Evolutionary conservation across 2,113 vertebrate genomes (phyloP), one percentile per base, ranked within the genome.

Genomic region (Mesocricetus auratus): DNA sequence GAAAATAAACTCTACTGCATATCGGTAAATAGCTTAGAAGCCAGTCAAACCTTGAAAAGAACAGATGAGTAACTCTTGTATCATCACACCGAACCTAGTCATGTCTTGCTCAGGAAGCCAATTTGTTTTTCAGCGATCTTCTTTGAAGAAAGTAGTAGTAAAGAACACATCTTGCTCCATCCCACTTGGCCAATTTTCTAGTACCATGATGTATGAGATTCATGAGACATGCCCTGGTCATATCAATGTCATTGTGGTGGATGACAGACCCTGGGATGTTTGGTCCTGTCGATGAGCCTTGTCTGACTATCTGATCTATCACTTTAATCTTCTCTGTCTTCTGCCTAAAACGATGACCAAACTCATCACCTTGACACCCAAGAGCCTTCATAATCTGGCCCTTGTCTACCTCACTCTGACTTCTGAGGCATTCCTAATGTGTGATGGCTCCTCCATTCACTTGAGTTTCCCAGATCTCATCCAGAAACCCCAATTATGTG

Each of bases 291-390:
- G 93, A 97, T 95, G 95, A 96, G 90, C 62, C 92, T 50, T 6
- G 86, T 86, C 96, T 71, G 81, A 90, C 88, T 93, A 50, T 94
- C 96, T 96, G 96, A 97, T 98, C 88, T 91, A 96, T 97, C 96
- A 92, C 95, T 96, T 96, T 98, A 97, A 97, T 98, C 97, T 83
- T 95, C 17, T 86, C 94, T 97, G 66, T 93, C 73, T 39, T 60
- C 77, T 91, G 71, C 95, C 96, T 94, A 92, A 89, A 85, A 87
- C 95, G 96, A 97, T 97, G 96, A 96, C 86, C 96, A 89, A 97
- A 97, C 96, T 95, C 94, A 97, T 98, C 97, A 97, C 97, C 94
- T 77, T 97, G 97, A 98, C 97, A 94, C 58, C 71, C 68, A 56
- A 94, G 93, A 95, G 93, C 89, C 91, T 95, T 94, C 86, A 92